A percentile compares a stretch with the other conserved stretches of the same genome.
These are phyloP conservation scores for Parelbella ahira DNA, from an alignment of 2,888 invertebrate species.

Conservation along the genomic window DNA sequence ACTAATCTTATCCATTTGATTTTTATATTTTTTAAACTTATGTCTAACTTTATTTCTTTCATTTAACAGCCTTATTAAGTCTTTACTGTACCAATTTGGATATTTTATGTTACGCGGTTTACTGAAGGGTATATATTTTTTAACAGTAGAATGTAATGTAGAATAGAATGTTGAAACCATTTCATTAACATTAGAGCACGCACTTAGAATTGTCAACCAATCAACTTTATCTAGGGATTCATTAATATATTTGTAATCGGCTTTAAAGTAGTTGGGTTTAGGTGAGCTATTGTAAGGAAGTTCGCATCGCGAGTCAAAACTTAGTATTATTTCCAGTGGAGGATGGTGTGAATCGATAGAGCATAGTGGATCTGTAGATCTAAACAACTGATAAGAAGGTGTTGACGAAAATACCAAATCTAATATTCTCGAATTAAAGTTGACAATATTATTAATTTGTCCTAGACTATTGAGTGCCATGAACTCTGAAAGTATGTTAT, in stretches of 20 bases:
- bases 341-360: background rate
- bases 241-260: background rate
- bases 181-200: background rate
- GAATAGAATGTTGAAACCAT: conserved; percentile 1
- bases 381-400: too few species aligned
- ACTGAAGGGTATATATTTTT: too few species aligned
- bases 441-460: background rate
- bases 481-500: background rate
- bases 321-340: too few species aligned
- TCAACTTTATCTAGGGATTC: background rate
- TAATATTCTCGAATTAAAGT: background rate
- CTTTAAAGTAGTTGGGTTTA: conserved; percentile 7
- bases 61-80: too few species aligned
- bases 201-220: background rate
- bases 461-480: conserved; percentile 1
- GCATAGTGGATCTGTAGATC: conserved; percentile 6
- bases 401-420: conserved; percentile 11
- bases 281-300: background rate
- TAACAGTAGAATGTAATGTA: too few species aligned
- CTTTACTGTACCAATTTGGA: too few species aligned
- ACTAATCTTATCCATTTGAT: too few species aligned
- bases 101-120: too few species aligned
- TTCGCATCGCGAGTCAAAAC: background rate
- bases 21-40: too few species aligned
- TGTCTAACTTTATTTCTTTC: too few species aligned